A percentile compares a stretch with the other conserved stretches of the same genome.
Conservation (phyloP, 2,888 invertebrate species). For the Lissonota sp. region DNA sequence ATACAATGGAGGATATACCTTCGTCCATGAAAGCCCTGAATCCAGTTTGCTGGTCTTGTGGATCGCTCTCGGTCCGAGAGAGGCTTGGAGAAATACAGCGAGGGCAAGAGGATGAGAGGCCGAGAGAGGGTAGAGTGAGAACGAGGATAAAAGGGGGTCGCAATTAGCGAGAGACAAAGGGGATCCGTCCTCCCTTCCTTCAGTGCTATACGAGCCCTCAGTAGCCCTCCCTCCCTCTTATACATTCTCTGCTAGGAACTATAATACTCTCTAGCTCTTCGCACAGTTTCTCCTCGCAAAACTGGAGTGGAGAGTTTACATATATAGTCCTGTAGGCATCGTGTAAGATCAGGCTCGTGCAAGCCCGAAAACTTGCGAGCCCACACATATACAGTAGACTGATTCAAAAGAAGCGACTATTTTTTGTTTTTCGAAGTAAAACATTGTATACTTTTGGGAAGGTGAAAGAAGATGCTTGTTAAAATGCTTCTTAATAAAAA, state of each 20-base stretch:
- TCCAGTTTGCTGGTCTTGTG: neutral
- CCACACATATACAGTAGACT: too few relatives aligned
- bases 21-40: constrained; percentile 37
- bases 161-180: constrained; percentile 63
- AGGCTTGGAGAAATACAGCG: constrained; percentile 20
- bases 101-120: constrained; percentile 26
- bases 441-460: too few relatives aligned
- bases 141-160: constrained; percentile 32
- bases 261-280: constrained; percentile 13
- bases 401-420: too few relatives aligned
- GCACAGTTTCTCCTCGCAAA: constrained; percentile 5
- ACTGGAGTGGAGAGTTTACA: neutral
- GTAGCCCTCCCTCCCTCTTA: neutral
- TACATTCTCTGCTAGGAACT: constrained; percentile 41
- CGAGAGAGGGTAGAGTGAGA: constrained; percentile 24
- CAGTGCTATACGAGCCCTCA: constrained; percentile 25
- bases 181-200: constrained; percentile 41
- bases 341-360: constrained; percentile 1
- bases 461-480: too few relatives aligned
- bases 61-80: constrained; percentile 18
- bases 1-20: constrained; percentile 41
- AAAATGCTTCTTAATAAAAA: too few relatives aligned
- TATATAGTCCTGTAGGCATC: neutral
- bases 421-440: too few relatives aligned
- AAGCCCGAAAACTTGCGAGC: neutral